Conservation (phyloP, 1,140 invertebrate species). For the Sogatella furcifera region DNA sequence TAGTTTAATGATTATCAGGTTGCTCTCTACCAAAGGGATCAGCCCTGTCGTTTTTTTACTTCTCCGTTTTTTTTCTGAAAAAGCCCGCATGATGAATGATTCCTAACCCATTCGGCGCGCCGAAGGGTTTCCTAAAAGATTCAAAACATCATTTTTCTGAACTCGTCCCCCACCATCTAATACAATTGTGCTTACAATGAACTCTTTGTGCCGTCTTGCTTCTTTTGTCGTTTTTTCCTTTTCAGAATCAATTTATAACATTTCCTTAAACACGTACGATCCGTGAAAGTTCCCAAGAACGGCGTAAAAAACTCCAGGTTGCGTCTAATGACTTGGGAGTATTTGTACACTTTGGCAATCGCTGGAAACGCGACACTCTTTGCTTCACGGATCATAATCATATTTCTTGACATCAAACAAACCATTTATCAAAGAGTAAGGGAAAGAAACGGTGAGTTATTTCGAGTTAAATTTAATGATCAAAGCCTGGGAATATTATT, state of each 20-base stretch:
- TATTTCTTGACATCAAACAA: too few species aligned
- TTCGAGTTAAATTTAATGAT: too few species aligned
- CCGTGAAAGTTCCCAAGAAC: not conserved
- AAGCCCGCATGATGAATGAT: not conserved
- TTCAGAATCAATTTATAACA: not conserved
- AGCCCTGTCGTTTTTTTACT: not conserved
- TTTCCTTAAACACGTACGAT: not conserved
- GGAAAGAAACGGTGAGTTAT: too few species aligned
- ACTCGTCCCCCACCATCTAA: not conserved
- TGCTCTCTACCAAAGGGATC: not conserved
- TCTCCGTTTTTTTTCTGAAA: not conserved
- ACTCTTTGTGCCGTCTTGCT: not conserved
- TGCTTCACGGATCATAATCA: too few species aligned
- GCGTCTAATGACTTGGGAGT: too few species aligned
- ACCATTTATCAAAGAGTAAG: too few species aligned
- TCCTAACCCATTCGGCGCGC: not conserved
- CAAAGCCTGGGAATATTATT: too few species aligned
- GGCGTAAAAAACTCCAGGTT: too few species aligned
- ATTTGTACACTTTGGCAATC: too few species aligned
- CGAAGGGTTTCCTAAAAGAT: not conserved
- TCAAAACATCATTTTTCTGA: slow-evolving; percentile 1
- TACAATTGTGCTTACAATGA: not conserved
- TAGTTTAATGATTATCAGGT: slow-evolving; percentile 2
- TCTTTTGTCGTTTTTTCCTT: not conserved
- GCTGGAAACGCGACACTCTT: too few species aligned